phyloP scores from a whole-genome alignment of 1,140 invertebrate genomes.

The Scaptomyza hsui region DNA sequence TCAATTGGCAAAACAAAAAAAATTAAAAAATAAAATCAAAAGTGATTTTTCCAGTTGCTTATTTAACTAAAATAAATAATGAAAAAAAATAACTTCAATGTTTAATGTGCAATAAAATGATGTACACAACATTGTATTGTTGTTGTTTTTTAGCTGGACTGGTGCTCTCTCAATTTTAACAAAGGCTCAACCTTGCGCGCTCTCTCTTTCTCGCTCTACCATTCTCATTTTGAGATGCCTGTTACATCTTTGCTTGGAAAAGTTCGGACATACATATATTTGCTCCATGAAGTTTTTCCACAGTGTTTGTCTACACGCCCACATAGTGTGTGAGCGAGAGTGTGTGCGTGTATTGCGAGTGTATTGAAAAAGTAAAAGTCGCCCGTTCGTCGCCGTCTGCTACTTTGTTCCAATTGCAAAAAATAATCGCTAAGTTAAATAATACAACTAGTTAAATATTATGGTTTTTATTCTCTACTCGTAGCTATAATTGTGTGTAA shows the following conservation, averaged over 20 bases:
- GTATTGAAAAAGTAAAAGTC: conserved; percentile 75
- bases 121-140: conserved; percentile 26
- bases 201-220: conserved; percentile 46
- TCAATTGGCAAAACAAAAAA: not conserved
- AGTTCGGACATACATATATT: conserved; percentile 48
- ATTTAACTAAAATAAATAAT: not conserved
- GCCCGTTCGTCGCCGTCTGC: conserved; percentile 56
- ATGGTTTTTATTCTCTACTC: conserved; percentile 13
- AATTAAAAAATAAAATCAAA: not conserved
- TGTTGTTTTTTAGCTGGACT: conserved; percentile 45
- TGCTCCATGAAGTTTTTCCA: conserved; percentile 67
- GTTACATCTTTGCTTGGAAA: conserved; percentile 79
- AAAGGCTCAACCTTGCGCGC: conserved; percentile 41
- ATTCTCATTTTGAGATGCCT: conserved; percentile 48
- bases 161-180: conserved; percentile 34
- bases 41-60: not conserved
- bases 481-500: conserved; percentile 14
- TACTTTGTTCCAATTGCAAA: conserved; percentile 35
- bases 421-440: conserved; percentile 5
- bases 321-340: conserved; percentile 50
- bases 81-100: not conserved
- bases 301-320: conserved; percentile 78
- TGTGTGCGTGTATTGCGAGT: conserved; percentile 39
- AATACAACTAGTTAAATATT: not conserved
- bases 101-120: conserved; percentile 1